These are phyloP conservation scores for Drosophila ohnishii DNA, from an alignment of 1,140 invertebrate genomes.

Conservation along the genomic window DNA sequence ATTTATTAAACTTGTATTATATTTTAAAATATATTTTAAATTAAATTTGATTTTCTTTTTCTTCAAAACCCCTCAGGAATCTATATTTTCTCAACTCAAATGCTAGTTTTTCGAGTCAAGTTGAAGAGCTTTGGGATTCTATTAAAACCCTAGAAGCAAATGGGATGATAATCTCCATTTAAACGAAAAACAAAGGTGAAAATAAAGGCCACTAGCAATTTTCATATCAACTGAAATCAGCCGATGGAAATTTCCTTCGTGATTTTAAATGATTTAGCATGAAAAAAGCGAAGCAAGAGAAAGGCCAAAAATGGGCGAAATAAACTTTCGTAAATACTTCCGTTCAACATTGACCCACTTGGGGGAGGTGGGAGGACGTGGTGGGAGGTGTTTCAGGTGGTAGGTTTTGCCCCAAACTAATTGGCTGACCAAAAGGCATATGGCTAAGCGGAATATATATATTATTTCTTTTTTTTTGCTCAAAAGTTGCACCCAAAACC, in stretches of 20 bases:
- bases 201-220: not conserved
- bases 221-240: slow-evolving; percentile 12
- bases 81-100: too few species aligned
- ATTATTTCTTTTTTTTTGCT: not conserved
- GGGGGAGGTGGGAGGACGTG: slow-evolving; percentile 45
- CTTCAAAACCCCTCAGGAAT: not conserved
- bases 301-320: slow-evolving; percentile 47
- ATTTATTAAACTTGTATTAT: too few species aligned
- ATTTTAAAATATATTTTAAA: not conserved
- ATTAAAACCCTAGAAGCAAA: not conserved
- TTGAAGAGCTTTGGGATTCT: slow-evolving; percentile 1
- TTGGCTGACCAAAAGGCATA: slow-evolving; percentile 40
- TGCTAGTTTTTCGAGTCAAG: not conserved
- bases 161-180: slow-evolving; percentile 14
- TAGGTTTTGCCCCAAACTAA: slow-evolving; percentile 28
- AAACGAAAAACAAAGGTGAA: slow-evolving; percentile 2
- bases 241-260: slow-evolving; percentile 30
- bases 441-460: slow-evolving; percentile 9
- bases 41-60: too few species aligned
- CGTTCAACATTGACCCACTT: slow-evolving; percentile 66
- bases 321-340: slow-evolving; percentile 67
- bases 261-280: slow-evolving; percentile 37
- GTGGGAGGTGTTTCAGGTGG: slow-evolving; percentile 28
- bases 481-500: slow-evolving; percentile 32
- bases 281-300: not conserved